Evolutionary conservation across 2,888 invertebrate genomes (phyloP).

Genomic region (Cordylochernes scorpioides): DNA sequence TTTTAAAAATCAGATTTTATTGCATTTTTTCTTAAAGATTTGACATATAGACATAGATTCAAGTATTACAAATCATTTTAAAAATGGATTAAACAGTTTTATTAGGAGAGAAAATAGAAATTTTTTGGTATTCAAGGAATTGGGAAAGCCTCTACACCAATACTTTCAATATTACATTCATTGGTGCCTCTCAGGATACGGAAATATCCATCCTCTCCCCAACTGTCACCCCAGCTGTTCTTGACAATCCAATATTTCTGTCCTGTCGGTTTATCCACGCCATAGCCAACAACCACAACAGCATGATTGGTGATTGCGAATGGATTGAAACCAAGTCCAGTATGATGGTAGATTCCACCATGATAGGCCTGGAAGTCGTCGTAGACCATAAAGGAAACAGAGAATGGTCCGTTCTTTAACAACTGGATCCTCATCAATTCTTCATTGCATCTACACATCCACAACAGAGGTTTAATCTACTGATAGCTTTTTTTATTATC

Average conservation of each 20-base stretch:
- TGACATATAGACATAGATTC: too few relatives aligned
- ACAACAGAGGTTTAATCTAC: too few relatives aligned
- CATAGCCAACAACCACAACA: constrained; percentile 24
- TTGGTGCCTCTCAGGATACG: constrained; percentile 17
- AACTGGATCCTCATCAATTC: constrained; percentile 23
- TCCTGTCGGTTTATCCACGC: constrained; percentile 17
- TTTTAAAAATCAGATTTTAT: too few relatives aligned
- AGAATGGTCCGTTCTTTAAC: constrained; percentile 24
- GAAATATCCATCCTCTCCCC: constrained; percentile 19
- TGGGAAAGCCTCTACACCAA: constrained; percentile 11
- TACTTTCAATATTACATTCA: constrained; percentile 12
- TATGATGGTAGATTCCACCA: constrained; percentile 25
- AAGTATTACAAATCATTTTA: too few relatives aligned
- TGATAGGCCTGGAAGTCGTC: constrained; percentile 21
- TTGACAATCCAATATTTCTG: too few relatives aligned
- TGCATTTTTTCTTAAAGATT: too few relatives aligned
- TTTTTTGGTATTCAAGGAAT: constrained; percentile 11
- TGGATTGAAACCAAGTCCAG: constrained; percentile 19
- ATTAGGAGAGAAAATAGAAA: too few relatives aligned
- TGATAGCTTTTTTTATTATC: too few relatives aligned
- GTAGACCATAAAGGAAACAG: constrained; percentile 26
- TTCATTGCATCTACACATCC: constrained; percentile 26
- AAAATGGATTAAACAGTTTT: too few relatives aligned
- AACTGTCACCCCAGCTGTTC: constrained; percentile 17
- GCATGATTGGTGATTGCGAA: constrained; percentile 22